These are phyloP conservation scores for Eptesicus fuscus DNA, from an alignment of 2,113 vertebrate genomes.

Conservation along the genomic window DNA sequence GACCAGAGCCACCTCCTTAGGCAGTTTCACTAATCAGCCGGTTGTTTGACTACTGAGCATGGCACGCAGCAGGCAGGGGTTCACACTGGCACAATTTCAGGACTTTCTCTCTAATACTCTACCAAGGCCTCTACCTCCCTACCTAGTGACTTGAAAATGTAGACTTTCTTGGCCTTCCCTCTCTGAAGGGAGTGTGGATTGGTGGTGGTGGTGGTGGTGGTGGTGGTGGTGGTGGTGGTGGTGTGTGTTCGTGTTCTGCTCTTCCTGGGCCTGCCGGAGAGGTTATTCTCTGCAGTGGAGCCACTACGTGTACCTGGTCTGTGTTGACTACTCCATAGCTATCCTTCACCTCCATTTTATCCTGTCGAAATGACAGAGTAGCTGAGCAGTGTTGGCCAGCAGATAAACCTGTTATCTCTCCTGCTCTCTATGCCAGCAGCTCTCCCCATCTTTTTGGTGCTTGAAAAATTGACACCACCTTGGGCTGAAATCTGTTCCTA, in stretches of 20 bases:
- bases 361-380: slow-evolving; percentile 77
- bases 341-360: slow-evolving; percentile 69
- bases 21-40: slow-evolving; percentile 37
- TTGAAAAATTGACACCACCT: slow-evolving; percentile 82
- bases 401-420: slow-evolving; percentile 82
- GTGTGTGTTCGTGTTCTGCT: background rate
- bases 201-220: too few species aligned
- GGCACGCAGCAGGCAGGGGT: background rate
- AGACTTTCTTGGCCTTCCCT: background rate
- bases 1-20: background rate
- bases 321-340: slow-evolving; percentile 61
- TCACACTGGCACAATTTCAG: background rate
- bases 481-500: slow-evolving; percentile 81
- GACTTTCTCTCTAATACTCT: background rate
- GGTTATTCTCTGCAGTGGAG: background rate
- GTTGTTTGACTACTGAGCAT: background rate
- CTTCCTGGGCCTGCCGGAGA: background rate
- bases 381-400: slow-evolving; percentile 58
- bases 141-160: background rate
- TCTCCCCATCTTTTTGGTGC: slow-evolving; percentile 74
- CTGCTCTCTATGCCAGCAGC: slow-evolving; percentile 75
- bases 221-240: too few species aligned
- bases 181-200: background rate
- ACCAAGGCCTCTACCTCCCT: background rate
- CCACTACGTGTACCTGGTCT: background rate